Percentiles rank a stretch among this genome's conserved stretches.
Conservation (phyloP, 2,888 invertebrate species). For the Plemyria rubiginata region DNA sequence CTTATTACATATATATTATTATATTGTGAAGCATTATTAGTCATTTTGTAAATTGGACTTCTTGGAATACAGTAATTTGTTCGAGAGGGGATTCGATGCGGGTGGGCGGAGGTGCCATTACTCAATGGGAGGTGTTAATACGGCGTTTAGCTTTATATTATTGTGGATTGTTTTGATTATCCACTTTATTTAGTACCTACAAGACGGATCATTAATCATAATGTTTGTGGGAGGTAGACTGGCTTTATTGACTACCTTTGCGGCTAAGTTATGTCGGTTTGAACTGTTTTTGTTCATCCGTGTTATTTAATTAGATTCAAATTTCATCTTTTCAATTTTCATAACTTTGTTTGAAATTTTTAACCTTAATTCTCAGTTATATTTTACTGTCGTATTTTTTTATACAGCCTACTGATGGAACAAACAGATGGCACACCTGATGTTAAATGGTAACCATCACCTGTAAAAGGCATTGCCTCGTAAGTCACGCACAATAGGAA, state of each 20-base stretch:
- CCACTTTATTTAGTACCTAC: constrained; percentile 35
- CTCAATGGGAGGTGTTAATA: constrained; percentile 79
- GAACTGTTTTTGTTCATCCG: too few relatives aligned
- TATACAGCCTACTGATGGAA: too few relatives aligned
- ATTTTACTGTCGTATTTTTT: too few relatives aligned
- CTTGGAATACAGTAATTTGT: constrained; percentile 66
- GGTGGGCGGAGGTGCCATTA: constrained; percentile 67
- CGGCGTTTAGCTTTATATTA: constrained; percentile 59
- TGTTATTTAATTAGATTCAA: too few relatives aligned
- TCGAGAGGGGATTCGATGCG: constrained; percentile 66
- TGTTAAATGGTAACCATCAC: too few relatives aligned
- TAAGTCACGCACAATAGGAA: too few relatives aligned
- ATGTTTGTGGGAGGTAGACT: constrained; percentile 22
- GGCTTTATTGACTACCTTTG: not conserved
- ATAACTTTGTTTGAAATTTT: too few relatives aligned
- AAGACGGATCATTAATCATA: constrained; percentile 31
- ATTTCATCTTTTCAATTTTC: too few relatives aligned
- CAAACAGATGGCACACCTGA: too few relatives aligned
- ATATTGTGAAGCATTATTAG: constrained; percentile 19
- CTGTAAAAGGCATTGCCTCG: too few relatives aligned
- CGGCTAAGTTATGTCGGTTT: too few relatives aligned
- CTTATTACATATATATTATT: not conserved
- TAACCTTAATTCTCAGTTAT: too few relatives aligned
- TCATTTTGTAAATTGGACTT: constrained; percentile 49
- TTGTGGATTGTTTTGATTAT: constrained; percentile 39